These are phyloP conservation scores for Trigoniulus corallinus DNA, from an alignment of 1,140 invertebrate genomes.

Conservation along the genomic window DNA sequence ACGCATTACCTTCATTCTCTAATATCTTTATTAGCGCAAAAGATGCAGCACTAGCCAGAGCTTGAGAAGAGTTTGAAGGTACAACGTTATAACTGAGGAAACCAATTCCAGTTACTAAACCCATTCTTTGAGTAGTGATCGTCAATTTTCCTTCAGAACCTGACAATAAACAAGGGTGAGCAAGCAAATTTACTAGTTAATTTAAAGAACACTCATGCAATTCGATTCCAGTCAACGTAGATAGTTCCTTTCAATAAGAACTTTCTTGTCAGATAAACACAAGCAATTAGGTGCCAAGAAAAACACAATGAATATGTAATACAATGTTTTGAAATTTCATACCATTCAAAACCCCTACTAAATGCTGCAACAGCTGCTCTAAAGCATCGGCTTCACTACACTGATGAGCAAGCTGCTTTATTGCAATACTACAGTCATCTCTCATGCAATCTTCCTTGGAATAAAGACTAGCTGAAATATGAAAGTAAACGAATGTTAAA, in stretches of 20 bases:
- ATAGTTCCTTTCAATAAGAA: too few relatives aligned
- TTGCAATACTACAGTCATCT: constrained; percentile 46
- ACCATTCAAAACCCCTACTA: constrained; percentile 69
- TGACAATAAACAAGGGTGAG: constrained; percentile 12
- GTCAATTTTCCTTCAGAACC: constrained; percentile 81
- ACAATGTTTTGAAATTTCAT: too few relatives aligned
- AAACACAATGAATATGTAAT: constrained; percentile 1
- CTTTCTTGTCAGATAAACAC: too few relatives aligned
- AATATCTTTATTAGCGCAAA: constrained; percentile 59
- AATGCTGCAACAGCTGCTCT: constrained; percentile 45
- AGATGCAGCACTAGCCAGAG: constrained; percentile 41
- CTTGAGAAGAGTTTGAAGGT: constrained; percentile 34
- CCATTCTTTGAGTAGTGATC: constrained; percentile 68
- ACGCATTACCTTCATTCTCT: constrained; percentile 47
- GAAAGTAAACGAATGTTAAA: constrained; percentile 7
- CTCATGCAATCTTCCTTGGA: constrained; percentile 62
- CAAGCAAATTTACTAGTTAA: background rate
- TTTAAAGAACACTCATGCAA: background rate
- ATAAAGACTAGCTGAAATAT: constrained; percentile 22
- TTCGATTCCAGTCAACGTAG: too few relatives aligned
- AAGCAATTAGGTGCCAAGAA: background rate
- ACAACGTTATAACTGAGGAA: constrained; percentile 57
- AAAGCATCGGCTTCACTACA: constrained; percentile 50
- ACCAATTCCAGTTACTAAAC: constrained; percentile 68
- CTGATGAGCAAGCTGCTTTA: constrained; percentile 47